Evolutionary conservation across 2,797 vertebrate genomes (phyloP).

Genomic region (Semaprochilodus insignis): DNA sequence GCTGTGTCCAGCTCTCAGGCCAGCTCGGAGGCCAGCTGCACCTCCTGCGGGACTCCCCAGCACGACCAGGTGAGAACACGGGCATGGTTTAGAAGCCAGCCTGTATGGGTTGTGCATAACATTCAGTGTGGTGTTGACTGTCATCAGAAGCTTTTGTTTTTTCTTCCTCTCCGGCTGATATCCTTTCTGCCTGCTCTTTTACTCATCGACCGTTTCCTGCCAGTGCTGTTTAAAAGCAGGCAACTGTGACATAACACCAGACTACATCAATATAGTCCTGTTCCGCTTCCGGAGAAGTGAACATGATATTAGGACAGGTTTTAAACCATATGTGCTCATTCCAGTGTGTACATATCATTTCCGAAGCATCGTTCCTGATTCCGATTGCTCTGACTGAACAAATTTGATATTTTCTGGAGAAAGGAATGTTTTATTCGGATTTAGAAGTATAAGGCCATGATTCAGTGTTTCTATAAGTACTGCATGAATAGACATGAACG

Average conservation of each 20-base stretch:
- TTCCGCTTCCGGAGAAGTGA: constrained; percentile 30
- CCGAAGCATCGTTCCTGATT: not conserved
- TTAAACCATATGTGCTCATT: not conserved
- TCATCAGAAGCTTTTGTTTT: constrained; percentile 41
- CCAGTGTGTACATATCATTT: not conserved
- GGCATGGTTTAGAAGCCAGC: constrained; percentile 21
- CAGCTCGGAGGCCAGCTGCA: constrained; percentile 75
- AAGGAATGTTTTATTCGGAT: not conserved
- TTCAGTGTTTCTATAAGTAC: no score
- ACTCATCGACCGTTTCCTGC: constrained; percentile 80
- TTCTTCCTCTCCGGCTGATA: not conserved
- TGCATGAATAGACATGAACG: no score
- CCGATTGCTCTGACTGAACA: not conserved
- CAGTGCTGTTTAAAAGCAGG: constrained; percentile 68
- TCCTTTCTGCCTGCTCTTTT: constrained; percentile 55
- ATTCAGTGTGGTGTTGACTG: constrained; percentile 45
- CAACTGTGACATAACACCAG: constrained; percentile 70
- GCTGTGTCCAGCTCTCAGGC: constrained; percentile 69
- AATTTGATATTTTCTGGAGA: not conserved
- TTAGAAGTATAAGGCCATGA: not conserved
- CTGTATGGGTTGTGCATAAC: constrained; percentile 41
- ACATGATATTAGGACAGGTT: constrained; percentile 5
- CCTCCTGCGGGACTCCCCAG: constrained; percentile 80
- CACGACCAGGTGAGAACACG: constrained; percentile 75
- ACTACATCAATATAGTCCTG: constrained; percentile 71